Evolutionary conservation across 2,797 vertebrate species (phyloP), one percentile per base, ranked within the genome.

Genomic region (Atherinosoma microstoma): DNA sequence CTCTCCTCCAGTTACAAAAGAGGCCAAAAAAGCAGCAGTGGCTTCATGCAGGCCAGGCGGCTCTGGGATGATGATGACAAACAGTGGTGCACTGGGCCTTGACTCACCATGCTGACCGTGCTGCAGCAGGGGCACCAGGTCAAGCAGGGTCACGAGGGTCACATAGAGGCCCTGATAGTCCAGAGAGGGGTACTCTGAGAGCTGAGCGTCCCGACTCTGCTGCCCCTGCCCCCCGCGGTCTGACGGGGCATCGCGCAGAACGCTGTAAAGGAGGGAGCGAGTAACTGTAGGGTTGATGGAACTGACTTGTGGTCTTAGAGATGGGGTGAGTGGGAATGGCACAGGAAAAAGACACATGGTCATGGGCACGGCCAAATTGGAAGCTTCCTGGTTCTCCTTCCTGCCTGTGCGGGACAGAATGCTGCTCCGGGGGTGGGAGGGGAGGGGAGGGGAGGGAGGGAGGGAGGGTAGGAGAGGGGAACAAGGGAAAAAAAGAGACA

Each of bases 291-390:
- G 97, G 97, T 99, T 99, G 97, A 99, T 99, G 97, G 98, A 98
- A 99, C 98, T 99, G 98, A 99, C 98, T 98, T 98, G 98, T 97
- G 98, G 98, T 99, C 98, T 99, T 99, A 99, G 97, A 99, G 98
- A 99, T 99, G 98, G 98, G 96, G 98, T 99, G 97, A 99, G 98
- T 98, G 98, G 98, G 97, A 99, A 99, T 99, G 98, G 98, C 98
- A 99, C 98, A 98, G 98, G 98, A 97, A 99, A 99, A 98, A 99
- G 98, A 99, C 98, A 99, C 98, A 99, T 99, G 97, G 98, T 99
- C 98, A 99, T 99, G 96, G 98, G 98, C 96, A 99, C 97, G 97
- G 98, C 97, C 97, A 99, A 97, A 98, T 98, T 98, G 98, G 98
- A 97, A 97, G 97, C 97, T 97, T 99, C 98, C 97, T 98, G 98